A percentile compares a stretch with the other conserved stretches of the same genome.
Evolutionary conservation across 2,113 vertebrate genomes (phyloP).

Genomic region (Smithornis capensis): DNA sequence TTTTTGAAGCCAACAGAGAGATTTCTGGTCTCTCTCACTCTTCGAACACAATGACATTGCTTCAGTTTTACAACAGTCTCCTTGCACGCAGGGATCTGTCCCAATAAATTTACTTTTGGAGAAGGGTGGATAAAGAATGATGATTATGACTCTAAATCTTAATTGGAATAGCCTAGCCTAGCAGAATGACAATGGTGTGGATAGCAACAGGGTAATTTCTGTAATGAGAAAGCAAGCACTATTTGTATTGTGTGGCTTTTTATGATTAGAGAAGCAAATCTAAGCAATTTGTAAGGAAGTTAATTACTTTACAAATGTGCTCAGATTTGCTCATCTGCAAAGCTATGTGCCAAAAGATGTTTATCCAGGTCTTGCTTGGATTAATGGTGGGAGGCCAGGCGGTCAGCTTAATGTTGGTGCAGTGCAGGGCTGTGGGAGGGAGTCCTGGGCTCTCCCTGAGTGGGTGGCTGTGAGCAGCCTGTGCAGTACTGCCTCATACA

Average conservation of each 20-base stretch:
- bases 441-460: background rate
- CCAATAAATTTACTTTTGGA: background rate
- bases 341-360: background rate
- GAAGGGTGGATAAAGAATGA: background rate
- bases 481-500: background rate
- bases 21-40: background rate
- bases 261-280: constrained; percentile 41
- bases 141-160: constrained; percentile 11
- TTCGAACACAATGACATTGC: background rate
- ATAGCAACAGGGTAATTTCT: constrained; percentile 32
- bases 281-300: constrained; percentile 40
- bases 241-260: constrained; percentile 13
- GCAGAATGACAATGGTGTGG: constrained; percentile 13
- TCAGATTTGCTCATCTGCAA: constrained; percentile 18
- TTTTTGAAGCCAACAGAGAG: background rate
- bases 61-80: background rate
- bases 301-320: constrained; percentile 34
- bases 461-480: rapidly evolving
- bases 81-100: background rate
- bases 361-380: background rate
- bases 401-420: background rate
- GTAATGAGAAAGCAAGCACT: constrained; percentile 22
- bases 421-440: background rate
- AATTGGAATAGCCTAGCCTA: background rate
- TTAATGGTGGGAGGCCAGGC: background rate